Percentiles rank a stretch among this genome's conserved stretches.
Conservation (phyloP, 92 coral and sea anemone species). For the Siderastrea radians region DNA sequence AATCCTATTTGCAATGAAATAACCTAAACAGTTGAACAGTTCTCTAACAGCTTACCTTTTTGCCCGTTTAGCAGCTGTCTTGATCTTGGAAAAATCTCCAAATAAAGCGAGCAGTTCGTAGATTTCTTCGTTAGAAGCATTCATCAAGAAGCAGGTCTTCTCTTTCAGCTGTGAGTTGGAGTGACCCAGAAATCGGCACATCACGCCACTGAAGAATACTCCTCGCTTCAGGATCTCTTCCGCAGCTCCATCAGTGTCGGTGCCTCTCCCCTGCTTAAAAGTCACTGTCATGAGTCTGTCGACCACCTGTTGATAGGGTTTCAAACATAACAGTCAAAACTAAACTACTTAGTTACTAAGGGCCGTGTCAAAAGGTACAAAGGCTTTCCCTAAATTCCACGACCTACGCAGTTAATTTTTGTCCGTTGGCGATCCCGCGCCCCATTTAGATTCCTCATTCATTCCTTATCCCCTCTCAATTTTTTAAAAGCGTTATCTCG, state of each 20-base stretch:
- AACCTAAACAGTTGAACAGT: background rate
- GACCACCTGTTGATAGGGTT: conserved; percentile 35
- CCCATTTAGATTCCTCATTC: no score
- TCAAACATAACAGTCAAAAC: background rate
- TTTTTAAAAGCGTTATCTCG: no score
- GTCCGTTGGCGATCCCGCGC: no score
- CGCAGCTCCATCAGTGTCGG: conserved; percentile 37
- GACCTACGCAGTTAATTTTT: no score
- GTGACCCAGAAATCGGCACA: conserved; percentile 89
- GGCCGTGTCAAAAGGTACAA: no score
- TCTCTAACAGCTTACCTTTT: conserved; percentile 17
- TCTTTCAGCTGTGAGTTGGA: conserved; percentile 88
- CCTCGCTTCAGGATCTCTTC: conserved; percentile 79
- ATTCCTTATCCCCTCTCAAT: no score
- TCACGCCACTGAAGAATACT: conserved; percentile 63
- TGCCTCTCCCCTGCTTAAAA: conserved; percentile 37
- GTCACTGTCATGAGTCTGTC: conserved; percentile 78
- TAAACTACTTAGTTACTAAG: no score
- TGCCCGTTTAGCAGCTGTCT: conserved; percentile 81
- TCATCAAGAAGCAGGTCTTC: conserved; percentile 85
- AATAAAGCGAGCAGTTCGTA: conserved; percentile 76
- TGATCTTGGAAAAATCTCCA: conserved; percentile 83
- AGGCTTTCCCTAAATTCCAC: no score
- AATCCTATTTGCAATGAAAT: no score
- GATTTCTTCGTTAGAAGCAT: conserved; percentile 80